phyloP scores from a whole-genome alignment of 2,888 invertebrate species.

The Anticlea derivata region DNA sequence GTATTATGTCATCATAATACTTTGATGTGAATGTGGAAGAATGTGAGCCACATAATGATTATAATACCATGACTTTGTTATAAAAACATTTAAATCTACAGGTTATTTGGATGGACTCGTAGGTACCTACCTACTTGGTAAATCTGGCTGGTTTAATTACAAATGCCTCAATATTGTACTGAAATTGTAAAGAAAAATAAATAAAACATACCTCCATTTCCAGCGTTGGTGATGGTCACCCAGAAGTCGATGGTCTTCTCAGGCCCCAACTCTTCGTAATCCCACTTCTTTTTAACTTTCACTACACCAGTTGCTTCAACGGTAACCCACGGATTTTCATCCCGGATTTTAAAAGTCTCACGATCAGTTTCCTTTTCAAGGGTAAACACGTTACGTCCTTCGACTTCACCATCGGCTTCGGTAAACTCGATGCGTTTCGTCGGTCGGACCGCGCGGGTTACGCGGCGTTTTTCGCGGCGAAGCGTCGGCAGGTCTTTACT shows the following conservation, averaged over 20 bases:
- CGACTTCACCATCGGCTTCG: conserved; percentile 94
- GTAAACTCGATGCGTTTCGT: conserved; percentile 96
- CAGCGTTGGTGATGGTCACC: conserved; percentile 96
- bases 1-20: conserved; percentile 28
- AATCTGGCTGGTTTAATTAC: conserved; percentile 26
- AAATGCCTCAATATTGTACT: conserved; percentile 3
- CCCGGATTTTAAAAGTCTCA: conserved; percentile 96
- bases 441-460: conserved; percentile 96
- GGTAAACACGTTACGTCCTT: conserved; percentile 94
- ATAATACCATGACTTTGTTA: neutral
- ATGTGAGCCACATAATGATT: conserved; percentile 15
- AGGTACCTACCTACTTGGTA: too few relatives aligned
- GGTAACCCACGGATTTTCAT: conserved; percentile 97
- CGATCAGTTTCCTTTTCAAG: conserved; percentile 96
- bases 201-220: conserved; percentile 90
- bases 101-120: too few relatives aligned
- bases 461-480: conserved; percentile 89
- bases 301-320: conserved; percentile 96
- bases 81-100: too few relatives aligned
- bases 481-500: conserved; percentile 85
- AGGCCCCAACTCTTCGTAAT: conserved; percentile 96
- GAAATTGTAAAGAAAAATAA: neutral
- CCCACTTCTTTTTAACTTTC: conserved; percentile 98
- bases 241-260: conserved; percentile 98
- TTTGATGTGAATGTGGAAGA: conserved; percentile 17